Conservation (phyloP, 2,113 vertebrate species). For the Talpa occidentalis region DNA sequence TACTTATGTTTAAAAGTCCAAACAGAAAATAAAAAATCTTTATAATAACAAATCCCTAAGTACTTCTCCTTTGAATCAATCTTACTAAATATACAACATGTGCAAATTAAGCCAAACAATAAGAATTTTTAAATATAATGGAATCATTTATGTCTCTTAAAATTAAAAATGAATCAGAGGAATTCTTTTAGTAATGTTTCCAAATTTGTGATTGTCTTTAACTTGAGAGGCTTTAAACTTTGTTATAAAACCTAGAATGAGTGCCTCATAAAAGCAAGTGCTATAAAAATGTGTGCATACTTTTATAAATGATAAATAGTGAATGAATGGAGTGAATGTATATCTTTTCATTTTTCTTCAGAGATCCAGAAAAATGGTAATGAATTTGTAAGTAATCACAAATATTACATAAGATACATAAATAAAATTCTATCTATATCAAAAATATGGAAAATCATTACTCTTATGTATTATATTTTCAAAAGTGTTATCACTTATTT, state of each 20-base stretch:
- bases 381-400: background rate
- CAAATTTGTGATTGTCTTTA: background rate
- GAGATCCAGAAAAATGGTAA: background rate
- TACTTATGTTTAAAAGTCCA: constrained; percentile 33
- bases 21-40: constrained; percentile 28
- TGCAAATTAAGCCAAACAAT: constrained; percentile 58
- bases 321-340: background rate
- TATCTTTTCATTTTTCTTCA: background rate
- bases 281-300: background rate
- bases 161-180: constrained; percentile 6
- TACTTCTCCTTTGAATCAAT: constrained; percentile 26
- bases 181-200: background rate
- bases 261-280: background rate
- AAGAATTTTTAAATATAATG: constrained; percentile 45
- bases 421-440: background rate
- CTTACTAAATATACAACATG: constrained; percentile 55
- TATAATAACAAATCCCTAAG: constrained; percentile 17
- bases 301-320: background rate
- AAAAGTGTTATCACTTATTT: background rate
- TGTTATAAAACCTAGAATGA: background rate
- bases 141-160: constrained; percentile 40
- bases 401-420: background rate
- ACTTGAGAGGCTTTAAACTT: background rate
- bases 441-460: background rate
- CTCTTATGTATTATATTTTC: background rate